Conservation (phyloP, 2,797 vertebrate genomes). For the Catamblyrhynchus diadema region DNA sequence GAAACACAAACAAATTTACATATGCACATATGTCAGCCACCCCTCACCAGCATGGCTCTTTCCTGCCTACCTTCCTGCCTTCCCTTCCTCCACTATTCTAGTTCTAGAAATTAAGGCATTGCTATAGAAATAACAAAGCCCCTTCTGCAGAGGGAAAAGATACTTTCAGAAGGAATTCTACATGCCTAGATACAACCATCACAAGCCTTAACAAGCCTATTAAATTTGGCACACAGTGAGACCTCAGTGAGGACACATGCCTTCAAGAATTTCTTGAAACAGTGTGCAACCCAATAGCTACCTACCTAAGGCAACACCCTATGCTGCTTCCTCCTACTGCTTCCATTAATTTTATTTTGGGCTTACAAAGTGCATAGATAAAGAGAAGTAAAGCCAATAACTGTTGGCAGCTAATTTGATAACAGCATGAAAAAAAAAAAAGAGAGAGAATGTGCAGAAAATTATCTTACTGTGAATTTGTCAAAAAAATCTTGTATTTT, state of each 20-base stretch:
- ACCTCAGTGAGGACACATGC: background rate
- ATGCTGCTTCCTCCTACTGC: background rate
- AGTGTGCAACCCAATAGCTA: background rate
- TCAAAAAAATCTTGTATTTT: background rate
- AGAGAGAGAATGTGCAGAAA: background rate
- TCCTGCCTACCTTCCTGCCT: background rate
- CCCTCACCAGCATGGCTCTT: background rate
- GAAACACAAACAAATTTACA: background rate
- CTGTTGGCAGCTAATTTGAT: background rate
- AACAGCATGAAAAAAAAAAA: background rate
- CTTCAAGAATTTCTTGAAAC: background rate
- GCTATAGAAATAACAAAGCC: background rate
- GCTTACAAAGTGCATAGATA: background rate
- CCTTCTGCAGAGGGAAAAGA: background rate
- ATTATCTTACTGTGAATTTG: background rate
- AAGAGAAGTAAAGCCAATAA: background rate
- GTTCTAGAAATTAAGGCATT: background rate
- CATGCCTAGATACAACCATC: background rate
- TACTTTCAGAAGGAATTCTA: background rate
- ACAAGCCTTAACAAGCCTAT: background rate
- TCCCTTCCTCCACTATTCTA: background rate
- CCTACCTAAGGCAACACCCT: background rate
- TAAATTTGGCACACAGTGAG: background rate
- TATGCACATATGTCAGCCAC: background rate
- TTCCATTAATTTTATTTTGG: conserved; percentile 15